These are phyloP conservation scores for Trichonephila clavata DNA, from an alignment of 1,140 invertebrate genomes.

Conservation along the genomic window DNA sequence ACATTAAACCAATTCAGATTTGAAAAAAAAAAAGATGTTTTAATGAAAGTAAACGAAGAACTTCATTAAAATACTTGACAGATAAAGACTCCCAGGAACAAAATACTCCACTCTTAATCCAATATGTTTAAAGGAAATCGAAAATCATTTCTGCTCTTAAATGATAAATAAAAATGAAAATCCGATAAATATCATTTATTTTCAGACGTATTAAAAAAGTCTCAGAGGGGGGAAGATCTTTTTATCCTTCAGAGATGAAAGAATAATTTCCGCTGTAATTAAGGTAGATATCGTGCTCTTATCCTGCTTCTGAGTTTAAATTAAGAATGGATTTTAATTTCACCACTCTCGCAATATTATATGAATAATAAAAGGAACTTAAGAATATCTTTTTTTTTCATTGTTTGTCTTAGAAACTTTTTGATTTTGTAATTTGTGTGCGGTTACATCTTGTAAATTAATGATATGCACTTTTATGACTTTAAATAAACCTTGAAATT, in stretches of 20 bases:
- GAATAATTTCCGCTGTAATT: neutral
- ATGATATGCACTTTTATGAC: neutral
- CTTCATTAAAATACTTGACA: neutral
- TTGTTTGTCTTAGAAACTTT: neutral
- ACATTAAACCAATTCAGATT: neutral
- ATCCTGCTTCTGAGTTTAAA: neutral
- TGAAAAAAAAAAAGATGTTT: neutral
- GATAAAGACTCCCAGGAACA: neutral
- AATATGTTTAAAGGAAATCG: neutral
- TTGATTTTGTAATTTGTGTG: neutral
- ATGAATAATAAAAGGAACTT: neutral
- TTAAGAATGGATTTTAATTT: constrained; percentile 15
- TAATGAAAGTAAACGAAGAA: neutral
- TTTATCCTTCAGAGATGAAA: constrained; percentile 5
- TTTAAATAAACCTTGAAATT: neutral
- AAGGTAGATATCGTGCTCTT: neutral
- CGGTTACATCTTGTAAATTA: neutral
- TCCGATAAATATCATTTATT: constrained; percentile 13
- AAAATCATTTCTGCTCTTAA: neutral
- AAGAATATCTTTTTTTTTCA: neutral
- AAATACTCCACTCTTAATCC: neutral
- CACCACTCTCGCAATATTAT: neutral
- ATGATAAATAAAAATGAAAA: neutral
- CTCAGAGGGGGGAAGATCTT: neutral
- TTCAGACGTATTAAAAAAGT: neutral